These are phyloP conservation scores for Artibeus jamaicensis DNA, from an alignment of 2,797 vertebrate species.

Conservation along the genomic window DNA sequence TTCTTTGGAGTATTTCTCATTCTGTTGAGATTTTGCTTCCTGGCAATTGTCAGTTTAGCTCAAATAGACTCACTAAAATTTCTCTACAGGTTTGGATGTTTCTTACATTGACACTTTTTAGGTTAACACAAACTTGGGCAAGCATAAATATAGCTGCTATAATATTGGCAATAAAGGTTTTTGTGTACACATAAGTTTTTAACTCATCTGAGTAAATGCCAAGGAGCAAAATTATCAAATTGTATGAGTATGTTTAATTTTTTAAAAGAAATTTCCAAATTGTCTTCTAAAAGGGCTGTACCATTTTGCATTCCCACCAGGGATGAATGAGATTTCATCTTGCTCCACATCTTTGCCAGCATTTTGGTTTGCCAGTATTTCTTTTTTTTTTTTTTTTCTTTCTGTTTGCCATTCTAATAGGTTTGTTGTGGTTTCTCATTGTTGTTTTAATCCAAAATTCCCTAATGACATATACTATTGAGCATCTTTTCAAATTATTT, in stretches of 20 bases:
- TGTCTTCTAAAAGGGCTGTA: neutral
- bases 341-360: neutral
- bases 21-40: neutral
- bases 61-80: neutral
- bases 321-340: neutral
- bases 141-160: neutral
- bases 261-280: neutral
- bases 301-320: neutral
- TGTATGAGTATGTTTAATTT: neutral
- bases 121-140: neutral
- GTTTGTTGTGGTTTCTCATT: neutral
- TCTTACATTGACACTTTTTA: neutral
- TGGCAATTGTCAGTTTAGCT: neutral
- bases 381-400: neutral
- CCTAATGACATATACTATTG: neutral
- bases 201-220: neutral
- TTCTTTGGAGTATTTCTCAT: neutral
- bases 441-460: neutral
- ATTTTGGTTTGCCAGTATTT: neutral
- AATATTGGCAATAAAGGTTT: neutral
- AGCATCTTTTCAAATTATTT: neutral
- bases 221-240: neutral
- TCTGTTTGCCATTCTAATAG: neutral
- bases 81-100: neutral
- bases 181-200: neutral